These are phyloP conservation scores for Drosophila baimaii DNA, from an alignment of 1,140 invertebrate genomes.

Conservation along the genomic window DNA sequence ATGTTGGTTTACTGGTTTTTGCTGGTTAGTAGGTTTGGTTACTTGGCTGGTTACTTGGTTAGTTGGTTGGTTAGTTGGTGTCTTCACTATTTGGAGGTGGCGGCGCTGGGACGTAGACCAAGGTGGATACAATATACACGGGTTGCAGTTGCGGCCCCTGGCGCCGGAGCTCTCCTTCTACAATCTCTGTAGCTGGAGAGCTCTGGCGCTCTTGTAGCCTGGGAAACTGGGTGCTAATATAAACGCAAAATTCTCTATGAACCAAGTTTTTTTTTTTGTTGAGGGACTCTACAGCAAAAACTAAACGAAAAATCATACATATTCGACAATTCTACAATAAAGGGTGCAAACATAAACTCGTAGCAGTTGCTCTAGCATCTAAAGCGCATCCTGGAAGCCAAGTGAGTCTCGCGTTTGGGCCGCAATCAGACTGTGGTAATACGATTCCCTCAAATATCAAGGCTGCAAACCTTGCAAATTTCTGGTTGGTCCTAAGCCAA, in stretches of 20 bases:
- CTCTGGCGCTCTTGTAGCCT: conserved; percentile 46
- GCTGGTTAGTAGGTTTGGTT: conserved; percentile 17
- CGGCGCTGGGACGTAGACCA: conserved; percentile 63
- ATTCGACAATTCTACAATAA: conserved; percentile 34
- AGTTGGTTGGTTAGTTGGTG: conserved; percentile 20
- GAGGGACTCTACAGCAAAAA: conserved; percentile 24
- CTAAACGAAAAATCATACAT: conserved; percentile 39
- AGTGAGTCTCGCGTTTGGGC: conserved; percentile 46
- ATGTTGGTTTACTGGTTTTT: conserved; percentile 40
- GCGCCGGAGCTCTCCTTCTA: conserved; percentile 27
- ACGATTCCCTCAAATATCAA: conserved; percentile 40
- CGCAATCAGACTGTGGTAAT: conserved; percentile 37
- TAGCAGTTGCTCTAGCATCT: conserved; percentile 21
- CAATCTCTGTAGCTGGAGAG: conserved; percentile 28
- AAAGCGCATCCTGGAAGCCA: conserved; percentile 71
- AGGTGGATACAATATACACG: conserved; percentile 57
- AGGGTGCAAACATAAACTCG: conserved; percentile 46
- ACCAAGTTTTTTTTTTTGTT: conserved; percentile 66
- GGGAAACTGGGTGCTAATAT: conserved; percentile 78
- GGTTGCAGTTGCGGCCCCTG: conserved; percentile 25
- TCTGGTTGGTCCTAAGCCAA: background rate
- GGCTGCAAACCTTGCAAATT: conserved; percentile 41
- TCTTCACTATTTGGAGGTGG: conserved; percentile 60
- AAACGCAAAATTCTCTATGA: conserved; percentile 82
- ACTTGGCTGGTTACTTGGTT: conserved; percentile 23